These are phyloP conservation scores for Heliconius cydno DNA, from an alignment of 2,888 invertebrate genomes.

Conservation along the genomic window DNA sequence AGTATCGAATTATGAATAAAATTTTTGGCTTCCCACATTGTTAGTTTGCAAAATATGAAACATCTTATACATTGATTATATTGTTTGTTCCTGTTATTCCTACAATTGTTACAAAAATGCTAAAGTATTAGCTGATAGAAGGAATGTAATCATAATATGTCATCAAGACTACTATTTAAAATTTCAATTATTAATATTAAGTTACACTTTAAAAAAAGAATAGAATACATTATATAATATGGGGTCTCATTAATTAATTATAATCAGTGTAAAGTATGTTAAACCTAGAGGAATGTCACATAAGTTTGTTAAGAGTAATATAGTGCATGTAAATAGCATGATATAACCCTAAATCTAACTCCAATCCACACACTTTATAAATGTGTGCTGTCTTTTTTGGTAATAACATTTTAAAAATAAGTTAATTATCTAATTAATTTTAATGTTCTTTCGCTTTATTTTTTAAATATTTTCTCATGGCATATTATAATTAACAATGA, in stretches of 20 bases:
- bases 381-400: slow-evolving; percentile 72
- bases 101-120: slow-evolving; percentile 12
- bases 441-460: slow-evolving; percentile 22
- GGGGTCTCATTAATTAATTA: slow-evolving; percentile 31
- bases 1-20: slow-evolving; percentile 46
- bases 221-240: slow-evolving; percentile 24
- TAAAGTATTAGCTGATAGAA: neutral
- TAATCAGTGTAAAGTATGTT: slow-evolving; percentile 32
- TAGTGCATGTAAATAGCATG: slow-evolving; percentile 37
- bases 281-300: slow-evolving; percentile 45
- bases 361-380: slow-evolving; percentile 68
- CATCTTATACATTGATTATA: slow-evolving; percentile 23
- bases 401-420: slow-evolving; percentile 37
- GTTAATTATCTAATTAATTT: slow-evolving; percentile 27
- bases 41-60: slow-evolving; percentile 40
- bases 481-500: slow-evolving; percentile 10
- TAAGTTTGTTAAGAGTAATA: slow-evolving; percentile 35
- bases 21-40: slow-evolving; percentile 36
- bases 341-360: slow-evolving; percentile 42
- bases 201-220: slow-evolving; percentile 26
- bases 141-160: slow-evolving; percentile 23
- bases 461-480: neutral
- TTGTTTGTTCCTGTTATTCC: neutral
- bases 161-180: slow-evolving; percentile 10
- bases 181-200: slow-evolving; percentile 11